phyloP scores from a whole-genome alignment of 2,888 invertebrate species.

The Baronia brevicornis region DNA sequence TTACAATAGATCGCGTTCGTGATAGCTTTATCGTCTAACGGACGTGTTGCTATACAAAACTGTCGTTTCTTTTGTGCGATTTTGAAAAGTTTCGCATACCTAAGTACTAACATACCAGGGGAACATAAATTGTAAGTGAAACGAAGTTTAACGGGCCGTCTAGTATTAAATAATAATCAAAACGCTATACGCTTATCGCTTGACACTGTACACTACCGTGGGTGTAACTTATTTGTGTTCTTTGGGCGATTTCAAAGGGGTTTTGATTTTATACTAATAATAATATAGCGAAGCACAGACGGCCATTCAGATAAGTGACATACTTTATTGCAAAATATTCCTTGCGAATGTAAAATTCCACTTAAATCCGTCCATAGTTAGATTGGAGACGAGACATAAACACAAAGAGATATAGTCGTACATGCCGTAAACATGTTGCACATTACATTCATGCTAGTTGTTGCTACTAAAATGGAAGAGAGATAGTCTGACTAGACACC shows the following conservation, averaged over 20 bases:
- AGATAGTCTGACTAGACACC: conserved; percentile 1
- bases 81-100: too few species aligned
- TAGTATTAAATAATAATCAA: background rate
- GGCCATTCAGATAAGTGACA: conserved; percentile 32
- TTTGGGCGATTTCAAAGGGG: conserved; percentile 51
- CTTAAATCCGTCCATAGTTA: conserved; percentile 11
- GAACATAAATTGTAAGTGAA: too few species aligned
- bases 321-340: conserved; percentile 34
- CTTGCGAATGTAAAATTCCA: conserved; percentile 24
- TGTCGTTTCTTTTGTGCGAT: too few species aligned
- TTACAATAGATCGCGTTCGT: too few species aligned
- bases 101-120: too few species aligned
- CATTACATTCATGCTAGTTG: conserved; percentile 2
- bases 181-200: conserved; percentile 3
- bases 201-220: conserved; percentile 14
- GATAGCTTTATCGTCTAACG: too few species aligned
- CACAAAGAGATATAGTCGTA: conserved; percentile 6
- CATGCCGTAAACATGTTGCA: conserved; percentile 7
- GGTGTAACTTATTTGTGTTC: conserved; percentile 37
- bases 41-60: too few species aligned
- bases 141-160: too few species aligned
- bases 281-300: conserved; percentile 32
- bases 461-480: conserved; percentile 6
- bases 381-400: background rate
- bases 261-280: conserved; percentile 63